These are phyloP conservation scores for Menura novaehollandiae DNA, from an alignment of 2,113 vertebrate genomes.

Conservation along the genomic window DNA sequence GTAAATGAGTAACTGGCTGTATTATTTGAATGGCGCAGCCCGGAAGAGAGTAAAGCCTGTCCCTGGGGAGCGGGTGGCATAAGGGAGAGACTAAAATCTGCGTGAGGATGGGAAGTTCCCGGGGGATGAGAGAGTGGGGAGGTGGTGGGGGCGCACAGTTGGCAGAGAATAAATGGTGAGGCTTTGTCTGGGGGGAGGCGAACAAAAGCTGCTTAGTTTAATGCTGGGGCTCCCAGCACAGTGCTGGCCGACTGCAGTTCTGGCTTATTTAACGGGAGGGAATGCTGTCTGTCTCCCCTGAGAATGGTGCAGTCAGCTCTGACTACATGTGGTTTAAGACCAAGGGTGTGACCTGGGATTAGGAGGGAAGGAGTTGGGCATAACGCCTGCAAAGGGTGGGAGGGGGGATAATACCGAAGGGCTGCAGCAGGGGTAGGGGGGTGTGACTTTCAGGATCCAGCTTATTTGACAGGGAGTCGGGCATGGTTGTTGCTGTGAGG, in stretches of 20 bases:
- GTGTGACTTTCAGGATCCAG: not conserved
- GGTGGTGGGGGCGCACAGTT: not conserved
- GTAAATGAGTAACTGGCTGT: not conserved
- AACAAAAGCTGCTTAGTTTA: conserved; percentile 46
- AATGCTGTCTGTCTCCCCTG: not conserved
- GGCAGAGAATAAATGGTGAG: not conserved
- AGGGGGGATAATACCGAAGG: not conserved
- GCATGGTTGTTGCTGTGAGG: not conserved
- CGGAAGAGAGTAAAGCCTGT: not conserved
- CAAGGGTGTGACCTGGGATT: not conserved
- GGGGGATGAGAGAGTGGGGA: not conserved
- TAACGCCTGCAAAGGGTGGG: not conserved
- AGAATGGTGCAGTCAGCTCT: not conserved
- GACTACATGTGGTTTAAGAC: not conserved
- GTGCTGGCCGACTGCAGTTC: not conserved
- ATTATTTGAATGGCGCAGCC: not conserved
- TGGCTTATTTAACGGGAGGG: not conserved
- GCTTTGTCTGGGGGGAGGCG: not conserved
- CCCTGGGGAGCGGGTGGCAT: not conserved
- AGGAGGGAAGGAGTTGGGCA: not conserved
- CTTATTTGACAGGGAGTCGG: not conserved
- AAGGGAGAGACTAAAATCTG: not conserved
- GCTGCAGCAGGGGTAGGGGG: not conserved
- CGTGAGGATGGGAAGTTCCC: not conserved
- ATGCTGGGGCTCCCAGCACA: not conserved